These are phyloP conservation scores for Epicauta chinensis DNA, from an alignment of 1,140 invertebrate genomes.

Conservation along the genomic window DNA sequence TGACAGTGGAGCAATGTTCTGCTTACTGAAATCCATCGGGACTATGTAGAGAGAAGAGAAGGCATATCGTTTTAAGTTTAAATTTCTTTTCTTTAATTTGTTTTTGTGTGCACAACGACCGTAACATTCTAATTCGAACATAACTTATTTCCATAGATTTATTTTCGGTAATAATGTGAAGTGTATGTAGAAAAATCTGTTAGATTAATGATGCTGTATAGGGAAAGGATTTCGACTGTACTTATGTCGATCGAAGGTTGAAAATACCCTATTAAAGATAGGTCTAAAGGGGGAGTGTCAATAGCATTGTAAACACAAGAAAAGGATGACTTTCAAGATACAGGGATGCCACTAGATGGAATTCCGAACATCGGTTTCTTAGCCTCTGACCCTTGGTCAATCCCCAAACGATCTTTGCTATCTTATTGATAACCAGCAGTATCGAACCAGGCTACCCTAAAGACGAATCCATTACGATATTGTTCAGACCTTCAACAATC, in stretches of 20 bases:
- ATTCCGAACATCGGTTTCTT: conserved; percentile 33
- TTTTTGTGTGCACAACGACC: conserved; percentile 10
- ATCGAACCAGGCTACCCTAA: neutral
- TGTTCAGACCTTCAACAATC: neutral
- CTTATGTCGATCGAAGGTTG: too few relatives aligned
- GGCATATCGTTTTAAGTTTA: conserved; percentile 23
- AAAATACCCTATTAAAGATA: too few relatives aligned
- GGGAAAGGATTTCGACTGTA: too few relatives aligned
- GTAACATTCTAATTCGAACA: neutral
- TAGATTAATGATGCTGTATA: too few relatives aligned
- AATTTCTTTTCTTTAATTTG: conserved; percentile 28
- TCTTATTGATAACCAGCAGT: conserved; percentile 25
- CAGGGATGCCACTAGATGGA: conserved; percentile 26
- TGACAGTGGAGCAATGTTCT: conserved; percentile 12
- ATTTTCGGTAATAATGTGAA: too few relatives aligned
- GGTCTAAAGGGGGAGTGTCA: conserved; percentile 25
- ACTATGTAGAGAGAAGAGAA: neutral
- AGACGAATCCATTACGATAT: neutral
- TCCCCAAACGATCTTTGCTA: conserved; percentile 26
- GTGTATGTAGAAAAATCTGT: too few relatives aligned
- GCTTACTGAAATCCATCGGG: conserved; percentile 24
- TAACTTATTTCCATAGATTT: neutral
- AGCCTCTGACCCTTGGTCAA: conserved; percentile 27
- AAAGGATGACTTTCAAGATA: conserved; percentile 28
- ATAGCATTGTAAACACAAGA: conserved; percentile 30